Base-by-base conservation (phyloP, 2,888 invertebrate species). In the Imbricaverruca yamaguchii region DNA sequence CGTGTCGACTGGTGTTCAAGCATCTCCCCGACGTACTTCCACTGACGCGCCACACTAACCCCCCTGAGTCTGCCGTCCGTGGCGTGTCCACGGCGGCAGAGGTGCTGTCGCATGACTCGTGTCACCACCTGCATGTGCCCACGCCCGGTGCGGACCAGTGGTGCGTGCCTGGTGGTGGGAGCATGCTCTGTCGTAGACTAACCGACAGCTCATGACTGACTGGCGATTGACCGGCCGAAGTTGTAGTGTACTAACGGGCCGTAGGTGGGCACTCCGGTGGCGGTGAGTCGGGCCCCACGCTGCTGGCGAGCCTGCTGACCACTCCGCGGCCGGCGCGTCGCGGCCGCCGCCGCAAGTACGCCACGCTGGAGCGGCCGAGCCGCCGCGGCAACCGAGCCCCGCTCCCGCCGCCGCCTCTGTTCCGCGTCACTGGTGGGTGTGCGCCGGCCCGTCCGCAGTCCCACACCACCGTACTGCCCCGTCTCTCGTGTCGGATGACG, bases 281-380 rank as follows among this genome's bases (percentile, higher is more conserved):
- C 67, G 67, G 25, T 8, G 11, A 25, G 25, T 1, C 25, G 67
- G 53, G 74, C 53, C 15, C n/a, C 13, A 11, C 53, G 15, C 74
- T 21, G 74, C 55, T 74, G 74, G 55, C 21, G 11, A 23, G 74
- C 9, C 55, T 53, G 55, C 74, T 53, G 4, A 53, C 74, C 39
- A 39, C 69, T 3, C 69, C 55, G 55, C 74, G 53, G 18, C 74
- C 39, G 39, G 25, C 11, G 4, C 69, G 69, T 12, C 39, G 69
- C 39, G 69, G 69, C 74, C 74, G 74, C 21, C 21, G 55, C 6
- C 74, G 74, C 74, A 74, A 74, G 74, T 74, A 74, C 74, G 74
- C 74, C 74, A 74, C 74, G 0, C 74, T 74, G 53, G 74, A 74
- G 13, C 53, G 74, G 10, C 53, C 74, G 55, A 4, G 53, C 21